Evolutionary conservation across 2,113 vertebrate species (phyloP), one percentile per base, ranked within the genome.

Genomic region (Lonchura striata): DNA sequence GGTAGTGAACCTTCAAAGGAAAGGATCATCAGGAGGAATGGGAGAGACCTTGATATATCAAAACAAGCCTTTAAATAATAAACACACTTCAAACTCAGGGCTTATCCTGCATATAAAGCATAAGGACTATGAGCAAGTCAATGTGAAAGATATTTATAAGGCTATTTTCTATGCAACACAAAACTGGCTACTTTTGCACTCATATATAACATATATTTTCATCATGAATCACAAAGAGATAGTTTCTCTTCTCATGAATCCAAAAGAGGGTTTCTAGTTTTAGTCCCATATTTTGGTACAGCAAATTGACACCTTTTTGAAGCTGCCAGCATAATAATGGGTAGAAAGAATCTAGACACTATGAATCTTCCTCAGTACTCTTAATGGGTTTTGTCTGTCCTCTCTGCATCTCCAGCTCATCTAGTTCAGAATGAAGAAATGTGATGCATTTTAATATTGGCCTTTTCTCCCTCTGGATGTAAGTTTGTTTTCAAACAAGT

Each of bases 51-150:
- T 97, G 91, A 94, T 92, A 95, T 86, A 95, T 96, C 95, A 96
- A 96, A 97, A 96, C 91, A 97, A 92, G 60, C 80, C 92, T 94
- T 97, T 97, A 97, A 97, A 96, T 97, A 97, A 97, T 96, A 94
- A 96, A 82, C 88, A 90, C 83, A 74, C 91, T 94, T 97, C 91
- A 95, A 95, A 86, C 42, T 37, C 49, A 88, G 81, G 64, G 65
- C 64, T 96, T 81, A 80, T 76, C 85, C 86, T 85, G 92, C 91
- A 93, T 96, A 94, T 93, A 94, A 96, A 96, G 41, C 64, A 83
- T 50, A 10, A 86, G 56, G 65, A 59, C 86, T 91, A 61, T 63
- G 72, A 87, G 71, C 18, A 82, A 82, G 88, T 85, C 82, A 92
- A 39, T 59, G 53, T 76, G 91, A 95, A 82, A 89, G 46, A 90